phyloP scores from a whole-genome alignment of 2,888 invertebrate species.

The Rhagophthalmus giganteus region DNA sequence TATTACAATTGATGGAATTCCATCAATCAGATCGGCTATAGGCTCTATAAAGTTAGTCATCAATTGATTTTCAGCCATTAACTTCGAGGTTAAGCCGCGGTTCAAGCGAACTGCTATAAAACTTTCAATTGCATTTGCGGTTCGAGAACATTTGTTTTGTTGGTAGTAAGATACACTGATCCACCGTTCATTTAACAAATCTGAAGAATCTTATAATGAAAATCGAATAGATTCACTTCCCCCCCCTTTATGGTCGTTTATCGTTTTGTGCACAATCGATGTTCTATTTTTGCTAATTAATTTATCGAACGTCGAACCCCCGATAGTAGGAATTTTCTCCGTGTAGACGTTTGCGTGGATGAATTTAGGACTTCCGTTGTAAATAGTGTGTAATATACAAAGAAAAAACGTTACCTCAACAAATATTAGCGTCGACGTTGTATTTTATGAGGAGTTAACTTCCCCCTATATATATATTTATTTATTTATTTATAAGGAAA shows the following conservation, averaged over 20 bases:
- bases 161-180: constrained; percentile 15
- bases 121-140: constrained; percentile 28
- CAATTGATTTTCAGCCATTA: constrained; percentile 33
- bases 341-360: no score
- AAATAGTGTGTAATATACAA: no score
- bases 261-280: background rate
- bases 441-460: no score
- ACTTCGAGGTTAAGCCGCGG: constrained; percentile 27
- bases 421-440: background rate
- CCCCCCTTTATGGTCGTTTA: no score
- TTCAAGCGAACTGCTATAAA: constrained; percentile 24
- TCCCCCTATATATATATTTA: background rate
- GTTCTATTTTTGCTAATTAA: background rate
- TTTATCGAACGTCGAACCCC: background rate
- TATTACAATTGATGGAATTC: constrained; percentile 30
- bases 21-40: constrained; percentile 31
- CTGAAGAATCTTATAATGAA: background rate
- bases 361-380: no score
- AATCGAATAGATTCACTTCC: no score
- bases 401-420: background rate
- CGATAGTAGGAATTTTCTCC: no score
- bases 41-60: constrained; percentile 30
- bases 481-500: background rate
- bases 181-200: constrained; percentile 11
- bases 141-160: constrained; percentile 25